phyloP scores from a whole-genome alignment of 2,797 vertebrate genomes.

The Choloepus didactylus region DNA sequence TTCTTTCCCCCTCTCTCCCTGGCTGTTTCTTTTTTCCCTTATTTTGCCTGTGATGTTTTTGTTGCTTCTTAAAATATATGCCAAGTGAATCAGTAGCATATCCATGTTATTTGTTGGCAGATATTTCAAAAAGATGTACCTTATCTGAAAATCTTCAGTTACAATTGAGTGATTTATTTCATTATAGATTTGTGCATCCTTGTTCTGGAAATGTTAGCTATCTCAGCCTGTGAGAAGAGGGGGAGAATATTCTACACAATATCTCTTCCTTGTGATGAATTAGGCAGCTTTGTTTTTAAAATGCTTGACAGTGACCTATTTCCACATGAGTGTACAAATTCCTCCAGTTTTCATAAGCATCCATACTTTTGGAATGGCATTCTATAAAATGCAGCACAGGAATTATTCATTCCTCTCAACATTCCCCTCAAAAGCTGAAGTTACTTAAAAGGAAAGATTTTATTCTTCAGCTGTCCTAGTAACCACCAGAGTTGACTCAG shows the following conservation, averaged over 20 bases:
- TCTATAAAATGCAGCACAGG: conserved; percentile 46
- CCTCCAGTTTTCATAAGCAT: conserved; percentile 37
- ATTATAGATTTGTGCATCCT: background rate
- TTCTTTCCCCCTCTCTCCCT: background rate
- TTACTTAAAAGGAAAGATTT: conserved; percentile 51
- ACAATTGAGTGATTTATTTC: background rate
- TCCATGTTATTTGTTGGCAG: conserved; percentile 9
- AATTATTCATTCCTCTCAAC: conserved; percentile 46
- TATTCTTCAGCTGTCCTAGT: conserved; percentile 14
- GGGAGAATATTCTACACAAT: background rate
- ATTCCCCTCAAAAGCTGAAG: conserved; percentile 52
- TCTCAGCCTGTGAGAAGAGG: background rate
- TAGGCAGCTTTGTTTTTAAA: background rate
- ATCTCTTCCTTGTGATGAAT: background rate
- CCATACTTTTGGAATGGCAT: background rate
- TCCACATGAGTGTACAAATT: conserved; percentile 22
- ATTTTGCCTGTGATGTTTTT: conserved; percentile 7
- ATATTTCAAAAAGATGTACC: conserved; percentile 28
- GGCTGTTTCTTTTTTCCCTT: background rate
- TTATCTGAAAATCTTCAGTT: conserved; percentile 37
- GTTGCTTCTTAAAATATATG: conserved; percentile 26
- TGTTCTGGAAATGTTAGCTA: conserved; percentile 16
- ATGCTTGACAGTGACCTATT: conserved; percentile 48
- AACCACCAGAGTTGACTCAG: background rate
- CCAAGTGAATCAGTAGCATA: background rate